Evolutionary conservation across 2,113 vertebrate genomes (phyloP).

Genomic region (Brachypodius melanocephalos): DNA sequence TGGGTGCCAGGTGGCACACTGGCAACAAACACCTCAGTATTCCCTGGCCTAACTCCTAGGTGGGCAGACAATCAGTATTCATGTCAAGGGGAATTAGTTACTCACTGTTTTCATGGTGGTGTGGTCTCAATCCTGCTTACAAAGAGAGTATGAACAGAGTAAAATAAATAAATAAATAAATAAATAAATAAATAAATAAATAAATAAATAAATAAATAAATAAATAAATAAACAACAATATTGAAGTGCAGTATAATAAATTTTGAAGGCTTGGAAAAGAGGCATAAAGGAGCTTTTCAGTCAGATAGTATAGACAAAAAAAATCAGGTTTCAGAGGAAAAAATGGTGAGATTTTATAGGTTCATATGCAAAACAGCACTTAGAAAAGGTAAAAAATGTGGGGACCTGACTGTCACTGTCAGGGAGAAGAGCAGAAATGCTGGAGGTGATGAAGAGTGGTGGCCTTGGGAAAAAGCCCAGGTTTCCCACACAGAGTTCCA

Average conservation of each 20-base stretch:
- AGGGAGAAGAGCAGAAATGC: background rate
- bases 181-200: background rate
- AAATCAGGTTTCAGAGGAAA: background rate
- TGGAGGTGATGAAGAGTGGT: background rate
- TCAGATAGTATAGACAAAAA: background rate
- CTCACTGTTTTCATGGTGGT: background rate
- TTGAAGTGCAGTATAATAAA: background rate
- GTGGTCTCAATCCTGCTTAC: background rate
- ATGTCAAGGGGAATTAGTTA: background rate
- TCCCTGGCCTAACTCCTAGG: background rate
- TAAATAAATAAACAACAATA: rapidly evolving
- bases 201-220: rapidly evolving
- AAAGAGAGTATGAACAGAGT: background rate
- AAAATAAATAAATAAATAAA: background rate
- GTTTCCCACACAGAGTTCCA: background rate
- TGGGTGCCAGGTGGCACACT: background rate
- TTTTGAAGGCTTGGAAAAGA: background rate
- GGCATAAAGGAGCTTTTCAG: background rate
- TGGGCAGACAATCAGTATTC: background rate
- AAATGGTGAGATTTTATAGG: background rate
- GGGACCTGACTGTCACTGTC: background rate
- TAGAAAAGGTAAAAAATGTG: background rate
- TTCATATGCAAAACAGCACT: background rate
- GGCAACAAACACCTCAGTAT: background rate
- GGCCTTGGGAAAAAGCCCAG: background rate